phyloP scores from a whole-genome alignment of 2,113 vertebrate species.

The Stigmatopora nigra region DNA sequence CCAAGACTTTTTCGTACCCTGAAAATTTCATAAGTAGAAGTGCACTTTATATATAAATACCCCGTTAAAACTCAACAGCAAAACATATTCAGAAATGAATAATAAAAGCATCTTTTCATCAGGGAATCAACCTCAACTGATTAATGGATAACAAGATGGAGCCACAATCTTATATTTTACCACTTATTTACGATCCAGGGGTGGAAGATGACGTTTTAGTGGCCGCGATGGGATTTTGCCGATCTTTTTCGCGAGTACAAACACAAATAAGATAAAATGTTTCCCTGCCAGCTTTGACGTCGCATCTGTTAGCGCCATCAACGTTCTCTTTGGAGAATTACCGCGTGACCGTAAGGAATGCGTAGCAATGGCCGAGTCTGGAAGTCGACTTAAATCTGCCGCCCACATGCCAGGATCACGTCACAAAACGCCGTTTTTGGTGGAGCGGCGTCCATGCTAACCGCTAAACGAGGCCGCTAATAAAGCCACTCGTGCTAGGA shows the following conservation, averaged over 20 bases:
- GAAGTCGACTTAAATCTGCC: slow-evolving; percentile 47
- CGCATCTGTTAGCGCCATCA: slow-evolving; percentile 62
- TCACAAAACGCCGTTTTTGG: too few species aligned
- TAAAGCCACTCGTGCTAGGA: not conserved
- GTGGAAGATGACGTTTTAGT: slow-evolving; percentile 26
- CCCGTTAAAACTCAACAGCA: too few species aligned
- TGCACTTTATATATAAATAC: too few species aligned
- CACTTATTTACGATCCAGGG: slow-evolving; percentile 32
- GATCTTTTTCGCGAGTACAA: slow-evolving; percentile 19
- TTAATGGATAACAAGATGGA: slow-evolving; percentile 30
- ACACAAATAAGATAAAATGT: slow-evolving; percentile 15
- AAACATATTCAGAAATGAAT: not conserved
- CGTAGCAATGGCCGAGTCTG: slow-evolving; percentile 47
- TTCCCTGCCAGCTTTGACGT: slow-evolving; percentile 36
- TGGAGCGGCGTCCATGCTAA: too few species aligned
- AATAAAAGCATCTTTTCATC: not conserved
- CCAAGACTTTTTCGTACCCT: too few species aligned
- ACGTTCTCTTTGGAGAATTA: slow-evolving; percentile 43
- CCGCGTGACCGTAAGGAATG: slow-evolving; percentile 47
- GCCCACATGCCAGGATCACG: slow-evolving; percentile 46
- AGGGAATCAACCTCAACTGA: slow-evolving; percentile 6
- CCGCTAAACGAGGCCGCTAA: not conserved
- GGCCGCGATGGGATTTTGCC: slow-evolving; percentile 18
- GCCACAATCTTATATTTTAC: slow-evolving; percentile 15
- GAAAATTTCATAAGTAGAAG: too few species aligned